Percentiles rank a stretch among this genome's conserved stretches.
Evolutionary conservation across 1,140 invertebrate species (phyloP).

Genomic region (Centruroides sculpturatus): DNA sequence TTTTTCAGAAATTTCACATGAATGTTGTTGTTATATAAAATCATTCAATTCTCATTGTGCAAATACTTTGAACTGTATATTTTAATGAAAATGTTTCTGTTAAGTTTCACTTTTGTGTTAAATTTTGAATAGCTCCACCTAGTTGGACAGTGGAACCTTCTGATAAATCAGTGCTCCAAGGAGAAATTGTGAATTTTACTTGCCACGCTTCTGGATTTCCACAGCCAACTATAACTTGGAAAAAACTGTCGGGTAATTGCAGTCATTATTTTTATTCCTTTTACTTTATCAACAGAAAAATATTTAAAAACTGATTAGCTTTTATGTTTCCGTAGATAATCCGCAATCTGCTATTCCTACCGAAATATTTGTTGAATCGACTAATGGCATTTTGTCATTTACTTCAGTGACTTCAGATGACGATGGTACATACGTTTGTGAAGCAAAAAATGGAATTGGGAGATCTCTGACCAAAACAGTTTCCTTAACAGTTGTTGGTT

Average conservation of each 20-base stretch:
- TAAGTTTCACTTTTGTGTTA: too few relatives aligned
- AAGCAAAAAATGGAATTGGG: constrained; percentile 10
- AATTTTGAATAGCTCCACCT: constrained; percentile 1
- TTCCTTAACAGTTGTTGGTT: constrained; percentile 2
- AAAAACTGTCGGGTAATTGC: background rate
- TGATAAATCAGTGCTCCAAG: background rate
- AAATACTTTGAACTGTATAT: too few relatives aligned
- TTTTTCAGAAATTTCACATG: too few relatives aligned
- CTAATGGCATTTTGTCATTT: constrained; percentile 5
- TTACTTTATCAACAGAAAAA: too few relatives aligned
- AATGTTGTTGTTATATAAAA: too few relatives aligned
- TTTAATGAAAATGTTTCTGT: too few relatives aligned
- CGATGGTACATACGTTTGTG: constrained; percentile 10
- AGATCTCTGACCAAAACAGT: constrained; percentile 2
- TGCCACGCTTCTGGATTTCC: constrained; percentile 3
- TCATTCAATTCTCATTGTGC: too few relatives aligned
- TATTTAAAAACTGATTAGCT: too few relatives aligned
- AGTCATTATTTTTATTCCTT: background rate
- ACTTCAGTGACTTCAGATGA: background rate
- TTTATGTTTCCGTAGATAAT: too few relatives aligned
- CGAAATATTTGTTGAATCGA: too few relatives aligned
- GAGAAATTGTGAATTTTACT: background rate
- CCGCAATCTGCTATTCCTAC: too few relatives aligned
- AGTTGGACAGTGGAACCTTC: constrained; percentile 3
- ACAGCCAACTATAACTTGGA: constrained; percentile 2